Percentiles rank a stretch among this genome's conserved stretches.
phyloP scores from a whole-genome alignment of 2,797 vertebrate genomes.

The Siniperca scherzeri region DNA sequence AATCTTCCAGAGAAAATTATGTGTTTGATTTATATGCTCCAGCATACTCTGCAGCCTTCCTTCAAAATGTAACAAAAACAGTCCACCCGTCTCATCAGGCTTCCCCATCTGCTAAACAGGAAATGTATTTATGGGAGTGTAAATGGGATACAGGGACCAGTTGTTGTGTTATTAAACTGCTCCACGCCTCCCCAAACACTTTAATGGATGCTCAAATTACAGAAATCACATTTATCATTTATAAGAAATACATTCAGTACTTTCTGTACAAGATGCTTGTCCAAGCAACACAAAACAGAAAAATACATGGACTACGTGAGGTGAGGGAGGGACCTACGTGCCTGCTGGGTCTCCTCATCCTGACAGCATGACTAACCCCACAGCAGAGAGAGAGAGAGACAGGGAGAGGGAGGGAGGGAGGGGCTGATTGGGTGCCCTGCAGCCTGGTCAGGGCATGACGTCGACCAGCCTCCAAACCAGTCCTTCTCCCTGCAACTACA shows the following conservation, averaged over 20 bases:
- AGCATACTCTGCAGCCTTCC: background rate
- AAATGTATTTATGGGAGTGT: conserved; percentile 48
- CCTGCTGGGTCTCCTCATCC: conserved; percentile 44
- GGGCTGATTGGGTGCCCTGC: conserved; percentile 27
- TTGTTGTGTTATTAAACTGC: conserved; percentile 38
- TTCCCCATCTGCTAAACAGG: conserved; percentile 39
- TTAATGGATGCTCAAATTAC: background rate
- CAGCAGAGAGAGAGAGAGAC: conserved; percentile 22
- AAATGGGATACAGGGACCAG: conserved; percentile 28
- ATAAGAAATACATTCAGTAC: background rate
- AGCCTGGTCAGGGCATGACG: conserved; percentile 43
- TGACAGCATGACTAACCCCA: conserved; percentile 42
- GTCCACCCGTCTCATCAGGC: conserved; percentile 36
- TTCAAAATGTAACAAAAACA: conserved; percentile 10
- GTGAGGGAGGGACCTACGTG: conserved; percentile 22
- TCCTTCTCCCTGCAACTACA: conserved; percentile 38
- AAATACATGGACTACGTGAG: conserved; percentile 24
- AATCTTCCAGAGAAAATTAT: background rate
- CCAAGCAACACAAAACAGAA: background rate
- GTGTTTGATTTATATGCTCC: conserved; percentile 3
- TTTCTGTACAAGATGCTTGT: background rate
- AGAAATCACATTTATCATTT: conserved; percentile 22
- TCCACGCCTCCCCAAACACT: background rate
- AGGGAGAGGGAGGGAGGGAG: background rate
- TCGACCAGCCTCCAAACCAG: conserved; percentile 44